Percentiles rank a stretch among this genome's conserved stretches.
These are phyloP conservation scores for Rhyacophila evoluta DNA, from an alignment of 2,888 invertebrate genomes.

Conservation along the genomic window DNA sequence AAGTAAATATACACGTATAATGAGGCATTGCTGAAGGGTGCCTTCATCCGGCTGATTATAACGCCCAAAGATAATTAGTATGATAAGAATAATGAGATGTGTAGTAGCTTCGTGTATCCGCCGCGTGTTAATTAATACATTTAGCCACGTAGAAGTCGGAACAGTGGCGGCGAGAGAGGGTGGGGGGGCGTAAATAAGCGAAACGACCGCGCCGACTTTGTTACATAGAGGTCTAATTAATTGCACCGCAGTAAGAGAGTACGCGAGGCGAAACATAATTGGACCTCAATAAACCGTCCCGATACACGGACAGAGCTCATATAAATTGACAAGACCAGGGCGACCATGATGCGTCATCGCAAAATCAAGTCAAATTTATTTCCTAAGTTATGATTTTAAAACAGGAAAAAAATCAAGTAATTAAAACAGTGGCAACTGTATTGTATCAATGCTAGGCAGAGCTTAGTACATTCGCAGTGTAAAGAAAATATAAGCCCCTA, in stretches of 20 bases:
- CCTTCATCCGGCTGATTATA: too few relatives aligned
- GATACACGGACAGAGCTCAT: constrained; percentile 8
- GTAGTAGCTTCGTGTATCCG: not conserved
- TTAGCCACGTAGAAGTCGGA: not conserved
- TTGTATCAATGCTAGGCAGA: too few relatives aligned
- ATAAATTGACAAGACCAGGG: not conserved
- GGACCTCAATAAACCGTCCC: constrained; percentile 33
- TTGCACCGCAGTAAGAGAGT: constrained; percentile 26
- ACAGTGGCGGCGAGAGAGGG: not conserved
- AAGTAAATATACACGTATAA: too few relatives aligned
- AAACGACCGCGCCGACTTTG: constrained; percentile 22
- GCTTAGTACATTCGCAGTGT: too few relatives aligned
- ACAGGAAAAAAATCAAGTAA: too few relatives aligned
- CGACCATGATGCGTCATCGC: too few relatives aligned
- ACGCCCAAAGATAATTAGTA: not conserved
- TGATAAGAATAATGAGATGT: not conserved
- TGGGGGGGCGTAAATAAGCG: constrained; percentile 7
- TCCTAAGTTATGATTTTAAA: too few relatives aligned
- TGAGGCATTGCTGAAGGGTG: too few relatives aligned
- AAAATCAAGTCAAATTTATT: too few relatives aligned
- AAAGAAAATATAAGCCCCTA: too few relatives aligned
- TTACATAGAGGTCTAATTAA: constrained; percentile 31
- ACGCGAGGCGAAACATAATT: constrained; percentile 34
- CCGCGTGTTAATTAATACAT: constrained; percentile 11
- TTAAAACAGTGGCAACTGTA: too few relatives aligned